phyloP scores from a whole-genome alignment of 2,113 vertebrate species.

The Butorides virescens region DNA sequence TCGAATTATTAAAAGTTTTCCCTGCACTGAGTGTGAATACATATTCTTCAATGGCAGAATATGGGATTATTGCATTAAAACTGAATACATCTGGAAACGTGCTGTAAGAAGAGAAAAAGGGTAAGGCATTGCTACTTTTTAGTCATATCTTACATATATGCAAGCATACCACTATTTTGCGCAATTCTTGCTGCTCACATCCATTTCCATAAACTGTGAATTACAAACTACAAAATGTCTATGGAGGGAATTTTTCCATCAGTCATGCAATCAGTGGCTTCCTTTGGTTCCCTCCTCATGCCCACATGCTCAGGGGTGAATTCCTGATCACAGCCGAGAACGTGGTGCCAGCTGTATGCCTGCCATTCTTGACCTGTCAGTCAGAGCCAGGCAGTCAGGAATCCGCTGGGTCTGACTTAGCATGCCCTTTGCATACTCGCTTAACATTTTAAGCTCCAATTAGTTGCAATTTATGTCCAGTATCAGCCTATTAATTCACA shows the following conservation, averaged over 20 bases:
- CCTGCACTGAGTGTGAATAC: not conserved
- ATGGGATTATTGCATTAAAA: not conserved
- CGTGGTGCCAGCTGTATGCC: not conserved
- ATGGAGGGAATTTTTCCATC: not conserved
- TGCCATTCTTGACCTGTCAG: not conserved
- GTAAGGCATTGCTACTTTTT: not conserved
- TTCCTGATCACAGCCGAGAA: not conserved
- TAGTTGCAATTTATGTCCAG: constrained; percentile 24
- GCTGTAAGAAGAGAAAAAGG: not conserved
- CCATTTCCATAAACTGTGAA: not conserved
- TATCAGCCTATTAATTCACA: not conserved
- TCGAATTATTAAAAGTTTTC: not conserved
- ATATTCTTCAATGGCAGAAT: not conserved
- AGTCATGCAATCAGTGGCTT: not conserved
- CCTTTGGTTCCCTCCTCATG: not conserved
- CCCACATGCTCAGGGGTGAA: not conserved
- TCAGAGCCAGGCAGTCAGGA: not conserved
- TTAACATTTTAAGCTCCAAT: constrained; percentile 43
- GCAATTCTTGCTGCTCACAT: not conserved
- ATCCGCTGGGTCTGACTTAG: not conserved
- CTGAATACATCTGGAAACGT: not conserved
- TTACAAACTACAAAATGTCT: not conserved
- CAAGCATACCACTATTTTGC: not conserved
- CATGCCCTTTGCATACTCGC: not conserved
- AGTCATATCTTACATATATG: not conserved